phyloP scores from a whole-genome alignment of 2,113 vertebrate genomes.

The Mola mola region DNA sequence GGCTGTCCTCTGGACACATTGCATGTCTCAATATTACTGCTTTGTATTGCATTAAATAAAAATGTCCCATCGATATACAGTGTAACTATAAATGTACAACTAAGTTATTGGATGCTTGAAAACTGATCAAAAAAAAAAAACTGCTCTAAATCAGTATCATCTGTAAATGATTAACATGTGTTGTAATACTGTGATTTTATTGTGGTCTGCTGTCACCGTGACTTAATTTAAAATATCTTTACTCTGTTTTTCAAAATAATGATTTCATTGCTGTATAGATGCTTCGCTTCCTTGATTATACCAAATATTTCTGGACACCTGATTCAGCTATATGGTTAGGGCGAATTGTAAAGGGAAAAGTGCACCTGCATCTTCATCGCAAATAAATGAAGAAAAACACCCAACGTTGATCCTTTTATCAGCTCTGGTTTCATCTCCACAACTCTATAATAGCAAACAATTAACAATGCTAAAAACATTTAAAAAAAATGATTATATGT shows the following conservation, averaged over 20 bases:
- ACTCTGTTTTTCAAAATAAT: constrained; percentile 11
- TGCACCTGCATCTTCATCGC: not conserved
- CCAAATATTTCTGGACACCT: constrained; percentile 4
- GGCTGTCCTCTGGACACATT: constrained; percentile 9
- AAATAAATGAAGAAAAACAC: not conserved
- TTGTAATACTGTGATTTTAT: constrained; percentile 39
- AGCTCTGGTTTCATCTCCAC: too few species aligned
- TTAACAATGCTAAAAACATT: too few species aligned
- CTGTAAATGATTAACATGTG: constrained; percentile 29
- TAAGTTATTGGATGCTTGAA: constrained; percentile 2
- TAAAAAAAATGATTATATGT: too few species aligned
- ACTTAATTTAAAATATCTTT: constrained; percentile 15
- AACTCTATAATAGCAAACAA: not conserved
- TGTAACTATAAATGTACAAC: constrained; percentile 23
- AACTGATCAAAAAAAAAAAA: too few species aligned
- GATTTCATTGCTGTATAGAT: not conserved
- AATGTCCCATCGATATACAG: constrained; percentile 16
- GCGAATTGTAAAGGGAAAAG: constrained; percentile 15
- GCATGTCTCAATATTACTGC: constrained; percentile 54
- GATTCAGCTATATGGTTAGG: not conserved
- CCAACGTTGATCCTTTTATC: not conserved
- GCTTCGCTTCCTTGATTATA: constrained; percentile 8
- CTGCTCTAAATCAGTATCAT: too few species aligned
- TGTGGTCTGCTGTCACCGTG: constrained; percentile 24
- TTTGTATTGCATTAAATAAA: constrained; percentile 28